Percentiles rank a stretch among this genome's conserved stretches.
phyloP scores from a whole-genome alignment of 1,140 invertebrate genomes.

The Diorhabda carinulata region DNA sequence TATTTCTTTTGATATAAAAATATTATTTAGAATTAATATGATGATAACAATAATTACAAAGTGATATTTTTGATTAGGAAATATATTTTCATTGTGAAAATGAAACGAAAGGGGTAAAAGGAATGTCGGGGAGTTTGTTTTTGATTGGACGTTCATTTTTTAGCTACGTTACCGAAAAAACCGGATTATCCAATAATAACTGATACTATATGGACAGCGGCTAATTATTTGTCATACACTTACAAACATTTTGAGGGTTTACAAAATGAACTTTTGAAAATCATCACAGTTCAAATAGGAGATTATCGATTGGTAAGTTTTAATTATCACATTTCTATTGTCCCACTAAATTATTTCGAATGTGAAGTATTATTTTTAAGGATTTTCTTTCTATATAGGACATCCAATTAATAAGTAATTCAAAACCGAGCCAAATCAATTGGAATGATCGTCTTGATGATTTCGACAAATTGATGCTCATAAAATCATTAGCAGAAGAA shows the following conservation, averaged over 20 bases:
- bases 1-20: no score
- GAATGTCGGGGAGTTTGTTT: no score
- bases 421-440: constrained; percentile 48
- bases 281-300: constrained; percentile 57
- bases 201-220: constrained; percentile 60
- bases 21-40: no score
- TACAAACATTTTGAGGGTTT: constrained; percentile 56
- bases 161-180: constrained; percentile 42
- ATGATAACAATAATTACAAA: no score
- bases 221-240: constrained; percentile 55
- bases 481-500: constrained; percentile 76
- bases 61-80: no score
- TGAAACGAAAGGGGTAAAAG: no score
- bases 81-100: no score
- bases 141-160: background rate
- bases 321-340: no score
- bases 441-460: constrained; percentile 61
- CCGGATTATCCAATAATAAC: constrained; percentile 53
- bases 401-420: constrained; percentile 52
- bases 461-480: constrained; percentile 79
- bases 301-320: constrained; percentile 55
- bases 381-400: constrained; percentile 45
- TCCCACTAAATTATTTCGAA: no score
- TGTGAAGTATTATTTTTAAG: background rate
- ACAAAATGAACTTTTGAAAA: constrained; percentile 52